Conservation (phyloP, 2,797 vertebrate species). For the Phyllotis vaccarum region DNA sequence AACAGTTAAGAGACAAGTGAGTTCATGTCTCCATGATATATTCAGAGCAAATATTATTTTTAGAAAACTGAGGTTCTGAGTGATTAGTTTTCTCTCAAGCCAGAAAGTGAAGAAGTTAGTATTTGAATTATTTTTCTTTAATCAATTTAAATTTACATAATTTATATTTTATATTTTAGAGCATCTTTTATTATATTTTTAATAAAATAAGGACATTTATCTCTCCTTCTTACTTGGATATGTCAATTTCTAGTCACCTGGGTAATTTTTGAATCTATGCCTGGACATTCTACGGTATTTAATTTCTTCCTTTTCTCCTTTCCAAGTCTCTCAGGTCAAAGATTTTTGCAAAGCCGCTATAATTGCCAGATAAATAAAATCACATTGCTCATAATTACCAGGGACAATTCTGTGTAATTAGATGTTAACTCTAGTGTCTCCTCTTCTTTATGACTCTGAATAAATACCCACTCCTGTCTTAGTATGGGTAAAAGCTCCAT, state of each 20-base stretch:
- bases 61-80: conserved; percentile 30
- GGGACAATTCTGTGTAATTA: conserved; percentile 89
- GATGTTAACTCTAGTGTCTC: conserved; percentile 88
- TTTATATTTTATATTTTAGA: conserved; percentile 51
- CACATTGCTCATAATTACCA: conserved; percentile 90
- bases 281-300: neutral
- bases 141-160: conserved; percentile 55
- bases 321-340: conserved; percentile 87
- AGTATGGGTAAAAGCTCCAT: conserved; percentile 80
- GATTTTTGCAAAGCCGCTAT: conserved; percentile 82
- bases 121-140: conserved; percentile 64
- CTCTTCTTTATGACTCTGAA: conserved; percentile 87
- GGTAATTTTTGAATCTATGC: neutral
- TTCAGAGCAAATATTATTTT: conserved; percentile 65
- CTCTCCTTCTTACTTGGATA: neutral
- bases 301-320: conserved; percentile 82
- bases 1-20: conserved; percentile 15
- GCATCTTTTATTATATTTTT: neutral
- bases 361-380: conserved; percentile 91
- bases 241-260: conserved; percentile 3
- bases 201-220: neutral
- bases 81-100: conserved; percentile 48
- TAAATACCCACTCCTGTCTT: conserved; percentile 87
- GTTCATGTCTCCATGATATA: neutral
- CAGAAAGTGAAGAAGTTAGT: conserved; percentile 31